phyloP scores from a whole-genome alignment of 2,113 vertebrate genomes.

The Apteryx owenii region DNA sequence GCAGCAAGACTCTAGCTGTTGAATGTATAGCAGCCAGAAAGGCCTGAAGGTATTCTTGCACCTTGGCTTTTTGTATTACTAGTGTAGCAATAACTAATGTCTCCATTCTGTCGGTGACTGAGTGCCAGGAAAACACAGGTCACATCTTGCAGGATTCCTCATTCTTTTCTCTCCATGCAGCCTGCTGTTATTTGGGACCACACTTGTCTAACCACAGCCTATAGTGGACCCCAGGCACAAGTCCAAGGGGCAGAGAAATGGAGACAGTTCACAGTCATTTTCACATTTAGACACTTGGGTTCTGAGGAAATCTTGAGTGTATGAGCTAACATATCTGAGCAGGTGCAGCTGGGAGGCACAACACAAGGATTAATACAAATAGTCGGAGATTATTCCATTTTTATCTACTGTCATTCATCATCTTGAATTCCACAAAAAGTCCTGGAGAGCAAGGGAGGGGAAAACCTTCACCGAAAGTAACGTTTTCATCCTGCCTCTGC shows the following conservation, averaged over 20 bases:
- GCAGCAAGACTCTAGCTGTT: not conserved
- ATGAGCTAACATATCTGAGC: not conserved
- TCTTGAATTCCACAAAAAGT: not conserved
- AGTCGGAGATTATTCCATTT: slow-evolving; percentile 4
- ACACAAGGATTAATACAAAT: not conserved
- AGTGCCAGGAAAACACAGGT: accelerated
- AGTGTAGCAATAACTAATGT: accelerated
- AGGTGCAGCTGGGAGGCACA: not conserved
- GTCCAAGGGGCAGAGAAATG: not conserved
- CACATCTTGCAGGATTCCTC: not conserved
- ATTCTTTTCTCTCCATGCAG: not conserved
- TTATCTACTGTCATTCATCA: slow-evolving; percentile 5
- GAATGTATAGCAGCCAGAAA: not conserved
- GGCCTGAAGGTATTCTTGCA: not conserved
- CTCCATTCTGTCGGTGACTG: accelerated
- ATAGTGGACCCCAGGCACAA: not conserved
- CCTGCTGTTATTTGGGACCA: not conserved
- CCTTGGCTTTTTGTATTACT: accelerated
- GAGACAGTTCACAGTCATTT: not conserved
- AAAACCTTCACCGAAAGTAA: not conserved
- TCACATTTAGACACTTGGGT: not conserved
- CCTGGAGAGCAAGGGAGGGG: not conserved
- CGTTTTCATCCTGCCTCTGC: slow-evolving; percentile 11
- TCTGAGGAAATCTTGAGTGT: not conserved
- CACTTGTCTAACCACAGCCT: not conserved